These are phyloP conservation scores for Reticulitermes lucifugus DNA, from an alignment of 2,888 invertebrate species.

Conservation along the genomic window DNA sequence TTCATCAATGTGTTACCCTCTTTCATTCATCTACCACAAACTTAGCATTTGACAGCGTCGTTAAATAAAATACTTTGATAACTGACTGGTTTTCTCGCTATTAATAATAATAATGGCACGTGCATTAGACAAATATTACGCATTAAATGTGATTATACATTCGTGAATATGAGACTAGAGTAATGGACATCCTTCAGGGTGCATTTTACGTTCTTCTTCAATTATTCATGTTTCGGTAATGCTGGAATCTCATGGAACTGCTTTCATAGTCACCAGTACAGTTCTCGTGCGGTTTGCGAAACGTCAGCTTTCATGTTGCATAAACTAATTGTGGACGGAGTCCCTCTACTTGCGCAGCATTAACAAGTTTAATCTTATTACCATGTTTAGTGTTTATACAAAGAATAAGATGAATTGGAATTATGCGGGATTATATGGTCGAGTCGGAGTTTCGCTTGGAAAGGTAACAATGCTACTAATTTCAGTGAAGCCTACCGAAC, in stretches of 20 bases:
- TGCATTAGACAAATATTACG: too few species aligned
- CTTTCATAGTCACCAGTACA: neutral
- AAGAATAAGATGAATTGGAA: constrained; percentile 30
- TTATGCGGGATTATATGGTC: constrained; percentile 19
- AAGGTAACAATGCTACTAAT: neutral
- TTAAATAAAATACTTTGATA: too few species aligned
- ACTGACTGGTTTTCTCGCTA: too few species aligned
- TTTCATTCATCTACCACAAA: too few species aligned
- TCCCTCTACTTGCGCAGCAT: neutral
- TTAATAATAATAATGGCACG: too few species aligned
- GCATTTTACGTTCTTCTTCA: neutral
- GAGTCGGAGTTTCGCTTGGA: neutral
- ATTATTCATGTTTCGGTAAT: neutral
- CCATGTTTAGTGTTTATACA: neutral
- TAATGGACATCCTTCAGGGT: too few species aligned
- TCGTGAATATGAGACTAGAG: too few species aligned
- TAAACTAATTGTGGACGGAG: neutral
- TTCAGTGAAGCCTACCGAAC: neutral
- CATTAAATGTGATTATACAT: too few species aligned
- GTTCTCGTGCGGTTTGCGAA: neutral
- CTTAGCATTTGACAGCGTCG: too few species aligned
- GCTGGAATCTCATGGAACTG: neutral
- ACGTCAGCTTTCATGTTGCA: neutral
- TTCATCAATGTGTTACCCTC: too few species aligned
- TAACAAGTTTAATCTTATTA: neutral